Evolutionary conservation across 2,113 vertebrate species (phyloP).

Genomic region (Xiphophorus couchianus): DNA sequence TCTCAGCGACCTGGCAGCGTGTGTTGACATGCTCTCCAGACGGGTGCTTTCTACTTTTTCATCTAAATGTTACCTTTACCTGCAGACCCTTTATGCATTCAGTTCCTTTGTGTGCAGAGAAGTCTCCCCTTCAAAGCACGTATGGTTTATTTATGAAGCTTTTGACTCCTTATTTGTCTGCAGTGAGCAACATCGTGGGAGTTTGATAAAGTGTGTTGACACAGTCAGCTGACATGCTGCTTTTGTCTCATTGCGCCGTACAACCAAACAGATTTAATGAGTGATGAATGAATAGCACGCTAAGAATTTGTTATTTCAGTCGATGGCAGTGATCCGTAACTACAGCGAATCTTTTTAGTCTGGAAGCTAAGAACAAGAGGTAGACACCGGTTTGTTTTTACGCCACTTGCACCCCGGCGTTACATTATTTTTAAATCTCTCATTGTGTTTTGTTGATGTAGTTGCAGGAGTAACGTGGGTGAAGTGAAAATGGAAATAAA

Average conservation of each 20-base stretch:
- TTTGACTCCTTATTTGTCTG: neutral
- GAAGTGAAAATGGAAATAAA: conserved; percentile 69
- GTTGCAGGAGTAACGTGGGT: conserved; percentile 57
- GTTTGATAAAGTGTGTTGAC: neutral
- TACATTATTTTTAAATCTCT: conserved; percentile 3
- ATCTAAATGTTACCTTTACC: no score
- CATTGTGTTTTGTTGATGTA: conserved; percentile 23
- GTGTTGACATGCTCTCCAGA: neutral
- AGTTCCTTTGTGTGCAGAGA: neutral
- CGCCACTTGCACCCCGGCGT: neutral
- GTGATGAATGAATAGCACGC: neutral
- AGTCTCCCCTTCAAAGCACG: neutral
- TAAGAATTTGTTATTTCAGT: conserved; percentile 22
- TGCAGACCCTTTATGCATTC: neutral
- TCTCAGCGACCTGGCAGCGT: no score
- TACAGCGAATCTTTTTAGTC: conserved; percentile 5
- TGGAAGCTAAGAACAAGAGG: neutral
- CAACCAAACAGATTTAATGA: conserved; percentile 14
- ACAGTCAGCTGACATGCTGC: neutral
- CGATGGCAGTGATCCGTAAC: conserved; percentile 7
- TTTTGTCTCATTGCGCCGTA: conserved; percentile 18
- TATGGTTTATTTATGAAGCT: neutral
- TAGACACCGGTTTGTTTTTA: neutral
- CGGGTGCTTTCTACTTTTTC: neutral
- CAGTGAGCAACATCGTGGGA: neutral